Evolutionary conservation across 2,888 invertebrate species (phyloP).

Genomic region (Caradrina kadenii): DNA sequence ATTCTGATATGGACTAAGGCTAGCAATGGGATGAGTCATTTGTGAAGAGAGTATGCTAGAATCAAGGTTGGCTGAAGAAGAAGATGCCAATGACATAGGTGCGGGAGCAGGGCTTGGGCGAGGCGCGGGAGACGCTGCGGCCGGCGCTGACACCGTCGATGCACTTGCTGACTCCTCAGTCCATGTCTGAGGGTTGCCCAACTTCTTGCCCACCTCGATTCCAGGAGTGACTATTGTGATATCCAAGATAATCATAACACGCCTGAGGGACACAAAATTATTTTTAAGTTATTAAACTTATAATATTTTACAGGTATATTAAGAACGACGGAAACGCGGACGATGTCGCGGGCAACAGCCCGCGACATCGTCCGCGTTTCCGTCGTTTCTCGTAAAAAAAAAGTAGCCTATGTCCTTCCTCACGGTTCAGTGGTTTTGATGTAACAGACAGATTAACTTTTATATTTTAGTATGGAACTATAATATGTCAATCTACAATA

Average conservation of each 20-base stretch:
- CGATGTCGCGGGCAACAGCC: no score
- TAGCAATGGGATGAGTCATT: constrained; percentile 94
- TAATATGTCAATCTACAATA: no score
- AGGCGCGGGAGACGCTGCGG: constrained; percentile 71
- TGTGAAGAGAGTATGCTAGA: constrained; percentile 85
- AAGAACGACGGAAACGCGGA: no score
- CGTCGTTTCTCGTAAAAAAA: no score
- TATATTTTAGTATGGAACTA: no score
- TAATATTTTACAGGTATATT: no score
- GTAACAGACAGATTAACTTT: no score
- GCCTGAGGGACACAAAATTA: constrained; percentile 86
- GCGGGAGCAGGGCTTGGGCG: constrained; percentile 61
- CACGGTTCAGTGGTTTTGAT: no score
- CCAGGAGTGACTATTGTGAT: constrained; percentile 94
- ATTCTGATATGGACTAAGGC: constrained; percentile 98
- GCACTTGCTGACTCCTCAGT: constrained; percentile 79
- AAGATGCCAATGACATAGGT: constrained; percentile 66
- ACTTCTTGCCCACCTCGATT: constrained; percentile 92
- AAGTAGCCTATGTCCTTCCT: no score
- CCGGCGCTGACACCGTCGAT: constrained; percentile 62
- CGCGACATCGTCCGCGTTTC: no score
- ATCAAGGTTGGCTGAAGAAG: constrained; percentile 76
- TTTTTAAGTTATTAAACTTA: no score
- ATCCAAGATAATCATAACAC: constrained; percentile 96
- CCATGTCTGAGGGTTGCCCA: constrained; percentile 95